Base-by-base conservation (phyloP, 1,140 invertebrate species). In the Cardiocondyla obscurior region DNA sequence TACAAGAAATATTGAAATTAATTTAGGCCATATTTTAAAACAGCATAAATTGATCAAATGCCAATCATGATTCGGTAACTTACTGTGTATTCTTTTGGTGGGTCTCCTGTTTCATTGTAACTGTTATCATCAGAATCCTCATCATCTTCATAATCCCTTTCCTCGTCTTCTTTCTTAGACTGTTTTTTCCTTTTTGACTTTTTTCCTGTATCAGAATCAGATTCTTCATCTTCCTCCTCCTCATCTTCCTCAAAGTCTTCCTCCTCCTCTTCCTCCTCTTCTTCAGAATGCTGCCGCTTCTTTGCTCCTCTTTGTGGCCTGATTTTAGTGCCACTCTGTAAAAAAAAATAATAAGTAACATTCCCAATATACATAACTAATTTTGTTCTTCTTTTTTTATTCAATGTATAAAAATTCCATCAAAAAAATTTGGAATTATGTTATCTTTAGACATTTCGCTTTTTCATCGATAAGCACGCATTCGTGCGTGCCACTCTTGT, bases 41-140 rank as follows among this genome's bases (percentile, higher is more conserved):
- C 72, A 16, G 62, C 46, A 83, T 1, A 57, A n/a, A 39, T 16
- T 3, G 0, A 46, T 28, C 58, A 46, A 57, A 70, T 16, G 72
- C 58, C 0, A 3, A 62, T 25, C 19, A 72, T 0, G 19, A 67
- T 8, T 0, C 16, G 22, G 83, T 12, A 62, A 72, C 81, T 88
- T 83, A 94, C 94, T 42, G 94, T 94, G 51, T 92, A 94, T 87
- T 94, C 93, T 86, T 94, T 94, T 55, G 93, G 93, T 58, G 92
- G 91, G 74, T 93, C 91, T 51, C 91, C 92, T 10, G 90, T 88
- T 72, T 94, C 92, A 72, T 92, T 91, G 28, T 91, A 93, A 77
- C 92, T 93, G 22, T 94, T 92, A 28, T 94, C 94, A 82, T 93
- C 92, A 4, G 94, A 94, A 70, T 94, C 94, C 8, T 94, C 94